phyloP scores from a whole-genome alignment of 2,113 vertebrate species.

The Bucco capensis region DNA sequence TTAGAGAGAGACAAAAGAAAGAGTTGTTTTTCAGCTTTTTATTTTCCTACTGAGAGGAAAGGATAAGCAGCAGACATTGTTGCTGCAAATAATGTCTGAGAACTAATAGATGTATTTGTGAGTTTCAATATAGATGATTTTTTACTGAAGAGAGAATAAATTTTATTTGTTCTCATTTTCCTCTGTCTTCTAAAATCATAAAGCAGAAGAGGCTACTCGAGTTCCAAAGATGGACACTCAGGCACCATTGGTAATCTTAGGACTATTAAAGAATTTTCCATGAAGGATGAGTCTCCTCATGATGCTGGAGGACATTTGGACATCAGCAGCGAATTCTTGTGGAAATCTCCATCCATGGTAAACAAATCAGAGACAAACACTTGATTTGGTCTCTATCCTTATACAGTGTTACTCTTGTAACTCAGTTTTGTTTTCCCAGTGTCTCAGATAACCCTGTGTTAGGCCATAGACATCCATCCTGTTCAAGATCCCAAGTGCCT shows the following conservation, averaged over 20 bases:
- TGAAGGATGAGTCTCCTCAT: neutral
- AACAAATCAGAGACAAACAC: neutral
- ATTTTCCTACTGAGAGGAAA: neutral
- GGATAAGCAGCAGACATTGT: neutral
- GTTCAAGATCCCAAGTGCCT: neutral
- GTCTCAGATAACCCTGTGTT: neutral
- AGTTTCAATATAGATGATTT: neutral
- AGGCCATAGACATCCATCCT: neutral
- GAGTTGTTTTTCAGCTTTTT: neutral
- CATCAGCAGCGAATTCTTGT: neutral
- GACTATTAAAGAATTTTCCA: neutral
- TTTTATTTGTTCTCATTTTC: neutral
- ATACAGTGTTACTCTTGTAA: neutral
- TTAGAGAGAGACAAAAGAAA: neutral
- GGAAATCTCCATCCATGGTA: neutral
- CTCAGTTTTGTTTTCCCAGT: neutral
- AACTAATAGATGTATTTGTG: neutral
- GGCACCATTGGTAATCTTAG: neutral
- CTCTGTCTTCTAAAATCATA: neutral
- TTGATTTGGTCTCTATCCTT: neutral
- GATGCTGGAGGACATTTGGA: neutral
- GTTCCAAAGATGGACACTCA: neutral
- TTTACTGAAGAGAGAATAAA: neutral
- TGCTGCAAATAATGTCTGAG: neutral
- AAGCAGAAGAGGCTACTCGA: neutral